A percentile compares a stretch with the other conserved stretches of the same genome.
phyloP scores from a whole-genome alignment of 2,797 vertebrate genomes.

The Mergus octosetaceus region DNA sequence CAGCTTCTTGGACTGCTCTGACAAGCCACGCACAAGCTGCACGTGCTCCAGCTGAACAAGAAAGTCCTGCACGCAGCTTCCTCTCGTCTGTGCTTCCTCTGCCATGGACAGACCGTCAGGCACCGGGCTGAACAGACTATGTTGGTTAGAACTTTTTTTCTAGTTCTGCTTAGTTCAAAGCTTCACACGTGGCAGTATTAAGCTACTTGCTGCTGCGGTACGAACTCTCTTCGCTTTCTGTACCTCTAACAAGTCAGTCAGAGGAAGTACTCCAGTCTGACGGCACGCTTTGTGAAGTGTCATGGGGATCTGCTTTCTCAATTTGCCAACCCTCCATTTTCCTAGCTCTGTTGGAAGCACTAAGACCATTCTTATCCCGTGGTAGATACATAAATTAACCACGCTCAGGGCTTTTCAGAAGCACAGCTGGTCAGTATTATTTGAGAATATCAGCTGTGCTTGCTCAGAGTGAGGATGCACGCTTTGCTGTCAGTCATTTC shows the following conservation, averaged over 20 bases:
- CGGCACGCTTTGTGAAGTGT: neutral
- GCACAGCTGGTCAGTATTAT: neutral
- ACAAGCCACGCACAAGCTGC: neutral
- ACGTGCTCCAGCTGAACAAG: rapidly evolving
- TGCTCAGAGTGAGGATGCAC: neutral
- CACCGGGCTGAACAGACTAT: neutral
- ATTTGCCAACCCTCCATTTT: neutral
- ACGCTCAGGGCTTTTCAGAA: neutral
- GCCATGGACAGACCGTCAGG: neutral
- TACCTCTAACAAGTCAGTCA: neutral
- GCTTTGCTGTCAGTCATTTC: neutral
- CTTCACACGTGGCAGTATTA: neutral
- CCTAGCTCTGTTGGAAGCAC: neutral
- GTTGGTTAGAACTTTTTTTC: neutral
- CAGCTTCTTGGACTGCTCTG: neutral
- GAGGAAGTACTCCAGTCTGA: neutral
- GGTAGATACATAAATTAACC: neutral
- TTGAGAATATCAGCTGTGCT: neutral
- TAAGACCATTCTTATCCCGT: rapidly evolving
- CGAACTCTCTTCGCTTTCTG: neutral
- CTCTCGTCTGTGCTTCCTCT: neutral
- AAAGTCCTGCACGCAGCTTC: neutral
- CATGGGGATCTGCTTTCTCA: neutral
- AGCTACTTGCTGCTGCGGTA: neutral
- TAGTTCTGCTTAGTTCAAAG: neutral